Percentiles rank a stretch among this genome's conserved stretches.
Evolutionary conservation across 2,888 invertebrate genomes (phyloP).

Genomic region (Cactoblastis cactorum): DNA sequence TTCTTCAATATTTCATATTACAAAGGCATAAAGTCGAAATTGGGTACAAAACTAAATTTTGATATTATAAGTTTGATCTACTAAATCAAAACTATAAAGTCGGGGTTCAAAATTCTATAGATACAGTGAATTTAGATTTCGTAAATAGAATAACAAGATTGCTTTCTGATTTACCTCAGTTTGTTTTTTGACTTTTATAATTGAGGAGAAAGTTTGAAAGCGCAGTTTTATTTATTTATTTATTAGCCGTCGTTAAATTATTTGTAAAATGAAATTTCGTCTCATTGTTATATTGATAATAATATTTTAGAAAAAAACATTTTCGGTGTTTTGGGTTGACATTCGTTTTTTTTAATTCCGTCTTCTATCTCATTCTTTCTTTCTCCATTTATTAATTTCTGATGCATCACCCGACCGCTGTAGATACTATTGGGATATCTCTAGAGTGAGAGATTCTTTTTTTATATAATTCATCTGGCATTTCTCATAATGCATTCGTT

Average conservation of each 20-base stretch:
- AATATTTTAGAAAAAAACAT: background rate
- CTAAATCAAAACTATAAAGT: constrained; percentile 5
- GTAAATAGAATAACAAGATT: constrained; percentile 11
- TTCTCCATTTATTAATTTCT: too few species aligned
- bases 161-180: constrained; percentile 1
- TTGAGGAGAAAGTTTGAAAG: constrained; percentile 4
- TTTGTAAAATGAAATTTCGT: background rate
- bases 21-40: background rate
- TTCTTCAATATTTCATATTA: background rate
- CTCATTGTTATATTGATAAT: background rate
- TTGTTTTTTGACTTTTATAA: constrained; percentile 12
- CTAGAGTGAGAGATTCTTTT: too few species aligned
- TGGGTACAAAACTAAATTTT: background rate
- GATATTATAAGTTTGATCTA: background rate
- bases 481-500: too few species aligned
- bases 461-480: too few species aligned
- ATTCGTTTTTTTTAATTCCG: too few species aligned
- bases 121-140: background rate
- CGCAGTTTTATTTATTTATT: background rate
- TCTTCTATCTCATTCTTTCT: too few species aligned
- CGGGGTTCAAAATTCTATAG: background rate
- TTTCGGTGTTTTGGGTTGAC: too few species aligned
- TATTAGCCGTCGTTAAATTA: background rate
- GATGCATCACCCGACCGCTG: too few species aligned
- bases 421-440: too few species aligned